phyloP scores from a whole-genome alignment of 2,888 invertebrate species.

The Sturmia bella region DNA sequence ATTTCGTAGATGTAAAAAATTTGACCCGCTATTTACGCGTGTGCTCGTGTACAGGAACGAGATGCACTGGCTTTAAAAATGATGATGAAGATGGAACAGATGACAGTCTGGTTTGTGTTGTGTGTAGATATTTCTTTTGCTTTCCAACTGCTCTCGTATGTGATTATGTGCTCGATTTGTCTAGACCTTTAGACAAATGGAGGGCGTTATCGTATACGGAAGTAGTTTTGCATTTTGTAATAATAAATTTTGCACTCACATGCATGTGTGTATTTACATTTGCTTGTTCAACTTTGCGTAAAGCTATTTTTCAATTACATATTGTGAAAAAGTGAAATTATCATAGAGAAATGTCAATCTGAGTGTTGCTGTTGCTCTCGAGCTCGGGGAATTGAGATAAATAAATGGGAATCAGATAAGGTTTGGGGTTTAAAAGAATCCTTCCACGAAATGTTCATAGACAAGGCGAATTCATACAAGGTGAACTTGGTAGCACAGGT shows the following conservation, averaged over 20 bases:
- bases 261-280: constrained; percentile 5
- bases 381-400: neutral
- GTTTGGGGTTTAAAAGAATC: too few relatives aligned
- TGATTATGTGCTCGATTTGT: constrained; percentile 64
- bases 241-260: constrained; percentile 51
- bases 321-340: constrained; percentile 38
- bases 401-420: neutral
- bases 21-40: constrained; percentile 59
- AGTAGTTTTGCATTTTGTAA: constrained; percentile 56
- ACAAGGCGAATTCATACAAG: too few relatives aligned
- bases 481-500: too few relatives aligned
- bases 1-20: constrained; percentile 36
- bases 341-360: constrained; percentile 19
- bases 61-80: constrained; percentile 35
- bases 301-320: constrained; percentile 51
- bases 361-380: neutral
- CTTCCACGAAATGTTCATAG: too few relatives aligned
- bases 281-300: constrained; percentile 21
- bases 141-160: constrained; percentile 42
- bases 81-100: constrained; percentile 58
- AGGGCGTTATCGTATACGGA: constrained; percentile 68
- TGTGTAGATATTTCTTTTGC: constrained; percentile 44
- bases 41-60: constrained; percentile 8
- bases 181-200: constrained; percentile 66
- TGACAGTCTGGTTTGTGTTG: constrained; percentile 55